These are phyloP conservation scores for Momotus momota DNA, from an alignment of 2,797 vertebrate genomes.

Conservation along the genomic window DNA sequence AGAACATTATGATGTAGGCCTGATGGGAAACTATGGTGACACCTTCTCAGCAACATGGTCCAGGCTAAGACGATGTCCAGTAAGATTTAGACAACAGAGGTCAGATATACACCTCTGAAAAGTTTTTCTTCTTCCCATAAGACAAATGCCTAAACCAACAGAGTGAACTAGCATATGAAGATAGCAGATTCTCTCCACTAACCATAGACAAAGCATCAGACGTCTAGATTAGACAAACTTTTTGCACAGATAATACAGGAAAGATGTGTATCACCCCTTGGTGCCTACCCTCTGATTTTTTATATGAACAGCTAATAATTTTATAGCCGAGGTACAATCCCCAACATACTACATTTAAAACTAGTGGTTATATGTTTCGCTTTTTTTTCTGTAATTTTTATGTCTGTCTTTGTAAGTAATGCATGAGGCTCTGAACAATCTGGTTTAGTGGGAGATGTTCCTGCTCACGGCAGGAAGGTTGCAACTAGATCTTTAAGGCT, in stretches of 20 bases:
- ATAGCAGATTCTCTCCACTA: background rate
- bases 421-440: background rate
- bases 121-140: background rate
- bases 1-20: background rate
- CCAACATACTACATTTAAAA: background rate
- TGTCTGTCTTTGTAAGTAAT: background rate
- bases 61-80: background rate
- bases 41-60: background rate
- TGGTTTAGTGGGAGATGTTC: no score
- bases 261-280: background rate
- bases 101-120: background rate
- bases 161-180: background rate
- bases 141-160: background rate
- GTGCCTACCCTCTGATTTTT: background rate
- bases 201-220: background rate
- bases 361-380: background rate
- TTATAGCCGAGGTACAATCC: background rate
- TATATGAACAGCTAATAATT: background rate
- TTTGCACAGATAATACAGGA: background rate
- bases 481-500: no score
- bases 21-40: background rate
- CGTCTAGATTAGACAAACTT: background rate
- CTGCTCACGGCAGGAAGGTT: no score
- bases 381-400: background rate
- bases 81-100: background rate